Conservation (phyloP, 1,140 invertebrate genomes). For the Drosophila pseudoobscura region DNA sequence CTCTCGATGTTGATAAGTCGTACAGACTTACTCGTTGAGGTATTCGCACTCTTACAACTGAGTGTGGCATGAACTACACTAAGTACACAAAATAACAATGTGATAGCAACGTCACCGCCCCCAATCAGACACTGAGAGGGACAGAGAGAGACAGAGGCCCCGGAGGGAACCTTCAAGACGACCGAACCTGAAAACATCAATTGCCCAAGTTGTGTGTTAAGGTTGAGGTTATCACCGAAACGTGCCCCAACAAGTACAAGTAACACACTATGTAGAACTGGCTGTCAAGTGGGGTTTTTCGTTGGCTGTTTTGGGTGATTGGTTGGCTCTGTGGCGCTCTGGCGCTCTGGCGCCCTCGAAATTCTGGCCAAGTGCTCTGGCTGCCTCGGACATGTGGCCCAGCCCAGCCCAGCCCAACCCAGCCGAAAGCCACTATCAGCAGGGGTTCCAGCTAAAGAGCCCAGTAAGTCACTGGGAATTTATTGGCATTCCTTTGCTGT, state of each 20-base stretch:
- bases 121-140: no score
- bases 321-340: no score
- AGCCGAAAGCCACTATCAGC: conserved; percentile 20
- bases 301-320: no score
- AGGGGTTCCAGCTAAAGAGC: conserved; percentile 6
- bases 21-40: neutral
- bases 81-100: conserved; percentile 15
- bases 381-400: no score
- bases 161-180: conserved; percentile 29
- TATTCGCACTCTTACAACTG: neutral
- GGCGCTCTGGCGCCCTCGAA: no score
- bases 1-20: conserved; percentile 31
- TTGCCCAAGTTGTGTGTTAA: conserved; percentile 58
- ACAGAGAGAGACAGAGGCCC: neutral
- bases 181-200: conserved; percentile 12
- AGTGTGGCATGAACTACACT: no score
- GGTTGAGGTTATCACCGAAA: conserved; percentile 76
- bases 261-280: conserved; percentile 48
- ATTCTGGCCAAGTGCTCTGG: no score
- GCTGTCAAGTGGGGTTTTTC: conserved; percentile 29
- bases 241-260: conserved; percentile 60
- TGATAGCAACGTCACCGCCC: conserved; percentile 39
- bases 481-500: conserved; percentile 42
- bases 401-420: no score
- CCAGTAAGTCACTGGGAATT: conserved; percentile 13